Conservation (phyloP, 2,888 invertebrate species). For the Tachina lurida region DNA sequence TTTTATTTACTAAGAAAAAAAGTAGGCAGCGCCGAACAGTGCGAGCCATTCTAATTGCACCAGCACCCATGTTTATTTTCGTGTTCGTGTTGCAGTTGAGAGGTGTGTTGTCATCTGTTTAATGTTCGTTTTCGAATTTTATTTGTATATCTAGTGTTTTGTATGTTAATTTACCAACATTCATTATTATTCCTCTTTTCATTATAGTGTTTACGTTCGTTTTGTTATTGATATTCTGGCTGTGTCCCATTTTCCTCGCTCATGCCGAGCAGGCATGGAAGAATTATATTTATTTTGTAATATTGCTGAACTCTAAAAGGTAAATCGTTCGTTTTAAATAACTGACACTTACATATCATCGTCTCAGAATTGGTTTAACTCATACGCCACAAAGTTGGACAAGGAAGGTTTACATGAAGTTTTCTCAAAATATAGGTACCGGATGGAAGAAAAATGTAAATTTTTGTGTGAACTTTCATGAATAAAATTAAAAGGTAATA, state of each 20-base stretch:
- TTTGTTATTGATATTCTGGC: constrained; percentile 50
- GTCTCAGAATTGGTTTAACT: too few species aligned
- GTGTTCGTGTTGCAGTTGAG: constrained; percentile 23
- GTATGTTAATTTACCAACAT: constrained; percentile 43
- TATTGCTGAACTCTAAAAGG: background rate
- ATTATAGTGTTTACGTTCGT: constrained; percentile 29
- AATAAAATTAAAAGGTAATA: too few species aligned
- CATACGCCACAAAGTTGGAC: too few species aligned
- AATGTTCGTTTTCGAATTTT: constrained; percentile 41
- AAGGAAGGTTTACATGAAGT: too few species aligned
- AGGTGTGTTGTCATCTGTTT: constrained; percentile 65
- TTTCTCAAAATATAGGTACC: too few species aligned
- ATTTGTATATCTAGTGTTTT: constrained; percentile 30
- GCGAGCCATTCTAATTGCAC: background rate
- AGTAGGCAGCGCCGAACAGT: background rate
- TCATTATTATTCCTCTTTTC: background rate
- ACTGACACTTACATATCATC: too few species aligned
- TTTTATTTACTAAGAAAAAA: too few species aligned
- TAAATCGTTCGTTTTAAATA: too few species aligned
- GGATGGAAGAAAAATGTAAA: too few species aligned
- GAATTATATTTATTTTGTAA: background rate
- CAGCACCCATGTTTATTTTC: background rate
- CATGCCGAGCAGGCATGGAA: constrained; percentile 9
- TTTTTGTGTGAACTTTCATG: too few species aligned
- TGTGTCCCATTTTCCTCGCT: constrained; percentile 50